phyloP scores from a whole-genome alignment of 2,888 invertebrate genomes.

The Furcula furcula region DNA sequence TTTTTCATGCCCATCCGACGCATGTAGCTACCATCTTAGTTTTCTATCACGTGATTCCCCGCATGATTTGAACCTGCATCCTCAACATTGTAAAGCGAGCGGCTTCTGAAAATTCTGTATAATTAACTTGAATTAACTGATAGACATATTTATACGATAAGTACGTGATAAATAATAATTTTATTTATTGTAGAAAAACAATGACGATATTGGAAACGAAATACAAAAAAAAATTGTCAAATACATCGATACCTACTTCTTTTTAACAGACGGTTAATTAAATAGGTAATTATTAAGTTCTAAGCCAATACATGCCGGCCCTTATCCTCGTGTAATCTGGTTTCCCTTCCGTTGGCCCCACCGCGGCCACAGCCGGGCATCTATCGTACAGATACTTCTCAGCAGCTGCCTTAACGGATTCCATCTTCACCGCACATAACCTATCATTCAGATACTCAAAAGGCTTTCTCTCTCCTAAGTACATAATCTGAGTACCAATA shows the following conservation, averaged over 20 bases:
- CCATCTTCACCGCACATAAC: conserved; percentile 11
- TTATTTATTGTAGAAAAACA: too few relatives aligned
- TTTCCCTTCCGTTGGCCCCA: conserved; percentile 66
- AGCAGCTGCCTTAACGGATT: conserved; percentile 28
- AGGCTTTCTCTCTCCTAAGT: conserved; percentile 37
- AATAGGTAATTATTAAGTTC: conserved; percentile 30
- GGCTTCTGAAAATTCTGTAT: too few relatives aligned
- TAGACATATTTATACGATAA: too few relatives aligned
- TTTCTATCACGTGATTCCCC: too few relatives aligned
- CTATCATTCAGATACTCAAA: conserved; percentile 18
- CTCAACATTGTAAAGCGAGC: too few relatives aligned
- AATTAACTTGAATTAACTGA: too few relatives aligned
- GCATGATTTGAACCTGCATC: too few relatives aligned
- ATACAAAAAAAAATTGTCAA: neutral
- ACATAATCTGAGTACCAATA: conserved; percentile 56
- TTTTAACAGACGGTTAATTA: too few relatives aligned
- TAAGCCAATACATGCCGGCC: conserved; percentile 60
- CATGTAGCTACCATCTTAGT: too few relatives aligned
- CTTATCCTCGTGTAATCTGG: conserved; percentile 61
- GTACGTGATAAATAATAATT: too few relatives aligned
- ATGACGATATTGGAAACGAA: too few relatives aligned
- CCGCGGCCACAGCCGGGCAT: conserved; percentile 61
- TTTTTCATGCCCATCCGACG: too few relatives aligned
- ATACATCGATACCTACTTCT: neutral
- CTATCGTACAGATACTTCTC: conserved; percentile 60